phyloP scores from a whole-genome alignment of 2,113 vertebrate species.

The Danio rerio region GRCz12tu NC_133189.1:49000001-49000500 shows the following conservation, averaged over 20 bases:
- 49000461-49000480: slow-evolving; percentile 39
- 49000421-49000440: slow-evolving; percentile 5
- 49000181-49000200: slow-evolving; percentile 1
- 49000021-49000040: too few relatives aligned
- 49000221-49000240: slow-evolving; percentile 2
- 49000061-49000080: too few relatives aligned
- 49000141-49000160: background rate
- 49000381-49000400: slow-evolving; percentile 45
- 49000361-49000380: slow-evolving; percentile 58
- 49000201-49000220: background rate
- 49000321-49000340: slow-evolving; percentile 20
- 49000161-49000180: background rate
- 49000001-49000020: too few relatives aligned
- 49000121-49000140: background rate
- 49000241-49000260: slow-evolving; percentile 29
- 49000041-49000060: too few relatives aligned
- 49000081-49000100: background rate
- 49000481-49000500: slow-evolving; percentile 32
- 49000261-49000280: slow-evolving; percentile 45
- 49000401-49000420: background rate
- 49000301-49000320: slow-evolving; percentile 31
- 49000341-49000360: slow-evolving; percentile 19
- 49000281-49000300: slow-evolving; percentile 30
- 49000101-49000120: background rate
- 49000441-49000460: background rate